Base-by-base conservation (phyloP, 2,113 vertebrate species). In the Sylvilagus bachmani region DNA sequence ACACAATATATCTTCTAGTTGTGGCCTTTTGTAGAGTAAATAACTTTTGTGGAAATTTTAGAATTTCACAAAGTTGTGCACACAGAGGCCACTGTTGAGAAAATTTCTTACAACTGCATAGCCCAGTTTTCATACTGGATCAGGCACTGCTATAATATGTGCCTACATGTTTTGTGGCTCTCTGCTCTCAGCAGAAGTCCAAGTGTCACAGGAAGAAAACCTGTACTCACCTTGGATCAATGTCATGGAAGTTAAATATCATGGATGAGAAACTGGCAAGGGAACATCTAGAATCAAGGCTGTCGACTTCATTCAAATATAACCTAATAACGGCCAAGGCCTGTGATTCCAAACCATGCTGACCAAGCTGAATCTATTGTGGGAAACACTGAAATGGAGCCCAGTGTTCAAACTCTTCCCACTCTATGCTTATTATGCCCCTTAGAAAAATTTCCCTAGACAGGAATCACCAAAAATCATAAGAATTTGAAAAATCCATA, bases 171-270 rank as follows among this genome's bases (percentile, higher is more conserved):
- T 21, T 1, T 8, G 10, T 38, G 29, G n/a, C 6, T 67, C 3
- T 88, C 22, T 62, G 25, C 49, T n/a, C 53, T 75, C 74, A 73
- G 44, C n/a, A 82, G 55, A 1, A 17, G 7, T 27, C n/a, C 38
- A 21, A 22, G 10, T 3, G 6, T 11, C 27, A 80, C 27, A 71
- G 86, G 62, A 89, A n/a, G 69, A 75, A 66, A 82, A 86, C 33
- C 67, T 58, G 22, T 6, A 25, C 38, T 91, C 38, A 64, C 33
- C n/a, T 86, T 91, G n/a, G 10, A 58, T 86, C 95, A 91, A 91
- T 94, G 29, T 75, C 58, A 70, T 2, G 25, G 55, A 91, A 81
- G 55, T 53, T 44, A 91, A 81, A 91, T 95, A 82, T 44, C 44
- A 44, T 6, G 38, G 25, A 70, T 91, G 74, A 36, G 12, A 51